phyloP scores from a whole-genome alignment of 2,113 vertebrate genomes.

The Heloderma charlesbogerti region DNA sequence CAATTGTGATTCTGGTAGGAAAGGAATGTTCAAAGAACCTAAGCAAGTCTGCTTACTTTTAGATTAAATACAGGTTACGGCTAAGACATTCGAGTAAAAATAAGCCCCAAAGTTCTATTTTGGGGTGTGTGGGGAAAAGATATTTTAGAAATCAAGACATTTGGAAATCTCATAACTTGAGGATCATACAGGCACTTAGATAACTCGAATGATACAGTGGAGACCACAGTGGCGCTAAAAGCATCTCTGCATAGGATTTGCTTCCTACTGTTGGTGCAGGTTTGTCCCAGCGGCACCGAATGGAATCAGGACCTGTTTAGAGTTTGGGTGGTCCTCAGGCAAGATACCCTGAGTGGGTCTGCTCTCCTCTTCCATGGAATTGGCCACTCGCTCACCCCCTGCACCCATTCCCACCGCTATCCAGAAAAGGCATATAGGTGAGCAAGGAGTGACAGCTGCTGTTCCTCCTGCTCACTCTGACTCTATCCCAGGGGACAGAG shows the following conservation, averaged over 20 bases:
- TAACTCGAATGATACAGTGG: neutral
- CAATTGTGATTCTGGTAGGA: neutral
- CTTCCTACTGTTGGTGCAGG: neutral
- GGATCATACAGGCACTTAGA: neutral
- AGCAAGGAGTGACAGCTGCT: neutral
- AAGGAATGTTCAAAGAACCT: neutral
- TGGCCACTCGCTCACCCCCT: neutral
- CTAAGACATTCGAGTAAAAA: neutral
- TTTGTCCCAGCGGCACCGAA: neutral
- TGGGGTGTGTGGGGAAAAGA: neutral
- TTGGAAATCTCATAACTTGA: neutral
- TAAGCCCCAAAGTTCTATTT: neutral
- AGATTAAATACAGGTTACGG: neutral
- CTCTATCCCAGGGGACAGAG: neutral
- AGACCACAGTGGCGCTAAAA: neutral
- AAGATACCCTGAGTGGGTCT: neutral
- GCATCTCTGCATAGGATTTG: neutral
- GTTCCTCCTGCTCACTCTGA: neutral
- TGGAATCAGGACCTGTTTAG: neutral
- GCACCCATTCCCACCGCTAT: neutral
- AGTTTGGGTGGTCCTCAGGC: neutral
- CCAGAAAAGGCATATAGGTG: neutral
- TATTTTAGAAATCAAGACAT: conserved; percentile 4
- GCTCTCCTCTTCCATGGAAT: neutral
- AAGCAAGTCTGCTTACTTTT: neutral